Evolutionary conservation across 2,888 invertebrate genomes (phyloP), one percentile per base, ranked within the genome.

Genomic region (Zaprionus obscuricornis): DNA sequence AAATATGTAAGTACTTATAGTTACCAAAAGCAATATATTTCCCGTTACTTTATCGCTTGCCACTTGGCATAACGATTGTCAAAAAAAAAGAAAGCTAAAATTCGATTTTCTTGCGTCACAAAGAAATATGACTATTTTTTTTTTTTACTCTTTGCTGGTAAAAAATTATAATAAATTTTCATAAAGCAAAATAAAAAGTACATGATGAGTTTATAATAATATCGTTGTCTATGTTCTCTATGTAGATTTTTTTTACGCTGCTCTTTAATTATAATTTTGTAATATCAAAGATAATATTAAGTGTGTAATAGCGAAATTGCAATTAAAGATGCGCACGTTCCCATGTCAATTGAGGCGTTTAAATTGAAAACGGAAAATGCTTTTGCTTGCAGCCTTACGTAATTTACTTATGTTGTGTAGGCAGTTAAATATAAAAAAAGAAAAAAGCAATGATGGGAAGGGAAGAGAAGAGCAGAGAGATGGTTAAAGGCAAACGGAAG

Each of bases 381-480:
- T 56, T 58, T 47, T 7, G n/a, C 2, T 8, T 3, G 13, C 6
- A 10, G 57, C 49, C 73, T 70, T 70, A 70, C 74, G 74, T 73
- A 70, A 70, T 70, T 64, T 55, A 51, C 51, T 71, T 71, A 68
- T 49, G 72, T 56, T 71, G 66, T 50, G 66, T 62, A 55, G 43
- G 47, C 55, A 60, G 66, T 75, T 64, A 73, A 73, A 73, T 68
- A 55, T 67, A 63, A 58, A 50, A n/a, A n/a, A n/a, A n/a, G n/a
- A n/a, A n/a, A n/a, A n/a, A n/a, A n/a, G n/a, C n/a, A n/a, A n/a
- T 29, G 26, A 5, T 27, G 43, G 18, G 26, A 8, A 31, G 17
- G 13, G 8, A 8, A 31, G 17, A 6, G n/a, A 34, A 6, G 11
- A 11, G 14, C 11, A 14, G 6, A 8, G 2, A 4, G 6, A 4